Percentiles rank a stretch among this genome's conserved stretches.
Evolutionary conservation across 2,888 invertebrate genomes (phyloP).

Genomic region (Nomada fucata): DNA sequence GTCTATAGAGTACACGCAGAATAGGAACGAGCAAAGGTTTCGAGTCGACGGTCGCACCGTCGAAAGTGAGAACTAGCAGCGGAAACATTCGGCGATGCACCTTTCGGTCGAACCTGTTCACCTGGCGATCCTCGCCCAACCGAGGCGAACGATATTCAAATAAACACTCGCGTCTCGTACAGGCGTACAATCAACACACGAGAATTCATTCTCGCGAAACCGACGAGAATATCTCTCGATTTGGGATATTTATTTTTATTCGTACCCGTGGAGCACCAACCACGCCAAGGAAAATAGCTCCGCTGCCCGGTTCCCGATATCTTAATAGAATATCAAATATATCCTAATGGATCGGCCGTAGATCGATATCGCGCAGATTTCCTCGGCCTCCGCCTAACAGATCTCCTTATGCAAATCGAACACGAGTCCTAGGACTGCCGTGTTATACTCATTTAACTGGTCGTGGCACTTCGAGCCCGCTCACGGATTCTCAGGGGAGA

Average conservation of each 20-base stretch:
- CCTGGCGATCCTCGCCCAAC: background rate
- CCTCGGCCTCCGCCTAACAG: conserved; percentile 4
- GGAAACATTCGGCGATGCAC: conserved; percentile 34
- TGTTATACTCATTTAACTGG: conserved; percentile 53
- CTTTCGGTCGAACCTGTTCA: conserved; percentile 30
- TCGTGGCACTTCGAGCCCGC: conserved; percentile 29
- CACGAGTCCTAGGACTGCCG: conserved; percentile 9
- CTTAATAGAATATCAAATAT: conserved; percentile 65
- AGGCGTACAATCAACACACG: background rate
- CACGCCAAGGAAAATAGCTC: too few species aligned
- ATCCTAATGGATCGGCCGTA: conserved; percentile 58
- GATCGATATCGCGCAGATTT: conserved; percentile 54
- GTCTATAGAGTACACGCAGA: conserved; percentile 45
- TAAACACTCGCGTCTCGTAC: conserved; percentile 1
- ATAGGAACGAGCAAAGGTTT: conserved; percentile 51
- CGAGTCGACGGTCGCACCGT: conserved; percentile 34
- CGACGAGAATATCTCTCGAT: too few species aligned
- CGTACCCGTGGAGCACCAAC: background rate
- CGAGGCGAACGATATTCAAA: background rate
- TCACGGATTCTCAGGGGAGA: conserved; percentile 38
- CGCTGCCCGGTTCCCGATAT: conserved; percentile 31
- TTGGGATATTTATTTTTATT: too few species aligned
- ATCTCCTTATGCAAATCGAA: conserved; percentile 58
- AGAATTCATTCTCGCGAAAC: background rate
- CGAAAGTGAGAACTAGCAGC: conserved; percentile 43